Conservation (phyloP, 2,888 invertebrate genomes). For the Caenorhabditis japonica region DNA sequence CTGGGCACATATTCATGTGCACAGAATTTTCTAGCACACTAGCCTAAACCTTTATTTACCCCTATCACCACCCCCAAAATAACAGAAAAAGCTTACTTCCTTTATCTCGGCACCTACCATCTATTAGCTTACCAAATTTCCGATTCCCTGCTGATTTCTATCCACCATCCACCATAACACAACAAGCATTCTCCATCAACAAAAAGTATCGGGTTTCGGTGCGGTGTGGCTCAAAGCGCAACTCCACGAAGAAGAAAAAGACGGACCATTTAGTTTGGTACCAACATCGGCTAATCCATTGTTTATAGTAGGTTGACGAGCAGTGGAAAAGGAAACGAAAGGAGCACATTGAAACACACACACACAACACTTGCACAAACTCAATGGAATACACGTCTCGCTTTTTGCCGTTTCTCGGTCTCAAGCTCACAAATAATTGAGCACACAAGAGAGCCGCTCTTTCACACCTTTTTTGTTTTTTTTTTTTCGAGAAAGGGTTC, state of each 20-base stretch:
- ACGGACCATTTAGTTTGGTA: slow-evolving; percentile 7
- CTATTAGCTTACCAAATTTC: no score
- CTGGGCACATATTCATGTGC: no score
- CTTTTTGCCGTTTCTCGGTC: slow-evolving; percentile 12
- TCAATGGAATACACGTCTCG: neutral
- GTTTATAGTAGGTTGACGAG: slow-evolving; percentile 29
- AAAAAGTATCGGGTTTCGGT: slow-evolving; percentile 3
- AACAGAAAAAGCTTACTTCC: no score
- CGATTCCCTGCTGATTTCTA: no score
- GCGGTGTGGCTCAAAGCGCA: neutral
- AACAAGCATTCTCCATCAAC: neutral
- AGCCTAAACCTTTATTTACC: no score
- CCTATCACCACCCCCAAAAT: no score
- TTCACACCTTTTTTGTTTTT: slow-evolving; percentile 3
- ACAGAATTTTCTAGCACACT: no score
- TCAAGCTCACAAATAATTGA: slow-evolving; percentile 33
- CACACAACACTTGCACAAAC: slow-evolving; percentile 29
- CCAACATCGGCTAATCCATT: slow-evolving; percentile 27
- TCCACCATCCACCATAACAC: no score
- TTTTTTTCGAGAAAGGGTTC: neutral
- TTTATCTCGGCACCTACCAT: no score
- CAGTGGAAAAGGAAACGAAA: neutral
- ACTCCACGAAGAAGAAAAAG: neutral
- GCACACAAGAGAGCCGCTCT: slow-evolving; percentile 7
- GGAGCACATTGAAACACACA: slow-evolving; percentile 12